Evolutionary conservation across 2,797 vertebrate genomes (phyloP), one percentile per base, ranked within the genome.

Genomic region (Acipenser ruthenus): DNA sequence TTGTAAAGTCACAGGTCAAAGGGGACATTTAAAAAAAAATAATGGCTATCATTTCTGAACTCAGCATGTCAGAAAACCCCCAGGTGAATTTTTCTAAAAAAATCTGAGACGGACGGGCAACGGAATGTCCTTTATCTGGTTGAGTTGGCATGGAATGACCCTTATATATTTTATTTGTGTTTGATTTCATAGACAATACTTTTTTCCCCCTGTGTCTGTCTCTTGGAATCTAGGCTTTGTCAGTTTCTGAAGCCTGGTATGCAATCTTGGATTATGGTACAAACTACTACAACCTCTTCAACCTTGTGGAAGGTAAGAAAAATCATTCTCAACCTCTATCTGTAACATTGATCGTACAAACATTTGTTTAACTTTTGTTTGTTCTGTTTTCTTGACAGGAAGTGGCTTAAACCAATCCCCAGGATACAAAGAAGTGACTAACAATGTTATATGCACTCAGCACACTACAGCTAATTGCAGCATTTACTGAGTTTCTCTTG

Each of bases 221-320:
- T 37, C 37, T 37, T 37, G 37, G 37, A 37, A 37, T 37, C 37
- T 37, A 86, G 83, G 84, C 83, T 53, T 86, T 88, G 78, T 88
- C 81, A 6, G 18, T 86, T 15, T 89, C 83, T 68, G 82, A 85
- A 73, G 78, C 70, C 67, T 86, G 89, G 87, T 77, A 88, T 67
- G 69, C 61, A 1, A 62, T 86, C 58, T 78, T 71, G 80, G 82
- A 88, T 75, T 83, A 87, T 0, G 83, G 84, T 56, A 87, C 81
- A 65, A 92, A 92, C 80, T 92, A 92, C 75, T 92, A 89, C 75
- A 92, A 88, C 76, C 85, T 87, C 23, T 89, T 75, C 77, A 90
- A 90, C 71, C 71, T 82, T 10, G 71, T 84, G 18, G 80, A 87
- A 72, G 89, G 89, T 86, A 69, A 73, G 73, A 73, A 7, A 53